Percentiles rank a stretch among this genome's conserved stretches.
phyloP scores from a whole-genome alignment of 2,797 vertebrate species.

The Phrynocephalus vlangalii region DNA sequence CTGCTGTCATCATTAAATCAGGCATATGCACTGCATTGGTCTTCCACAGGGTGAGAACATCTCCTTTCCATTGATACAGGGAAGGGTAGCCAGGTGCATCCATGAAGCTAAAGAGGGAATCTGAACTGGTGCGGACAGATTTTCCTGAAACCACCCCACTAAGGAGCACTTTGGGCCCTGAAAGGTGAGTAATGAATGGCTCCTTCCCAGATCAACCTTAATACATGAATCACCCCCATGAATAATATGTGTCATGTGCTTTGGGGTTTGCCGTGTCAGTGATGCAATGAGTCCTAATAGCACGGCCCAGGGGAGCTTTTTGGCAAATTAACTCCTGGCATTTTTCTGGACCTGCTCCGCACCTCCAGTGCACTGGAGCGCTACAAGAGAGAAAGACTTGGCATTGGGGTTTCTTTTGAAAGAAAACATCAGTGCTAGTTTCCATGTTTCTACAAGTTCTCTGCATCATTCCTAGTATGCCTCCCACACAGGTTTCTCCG shows the following conservation, averaged over 20 bases:
- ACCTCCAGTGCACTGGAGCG: slow-evolving; percentile 22
- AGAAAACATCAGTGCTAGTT: neutral
- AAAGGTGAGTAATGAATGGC: slow-evolving; percentile 57
- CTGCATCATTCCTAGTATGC: neutral
- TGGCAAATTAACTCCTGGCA: slow-evolving; percentile 68
- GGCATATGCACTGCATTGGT: neutral
- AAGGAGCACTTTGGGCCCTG: slow-evolving; percentile 34
- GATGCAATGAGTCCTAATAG: slow-evolving; percentile 49
- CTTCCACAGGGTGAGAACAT: neutral
- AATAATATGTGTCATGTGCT: slow-evolving; percentile 69
- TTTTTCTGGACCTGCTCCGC: slow-evolving; percentile 13
- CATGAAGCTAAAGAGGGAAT: neutral
- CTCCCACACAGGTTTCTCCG: neutral
- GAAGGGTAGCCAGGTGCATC: no score
- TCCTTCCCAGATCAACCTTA: slow-evolving; percentile 63
- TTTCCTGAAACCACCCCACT: neutral
- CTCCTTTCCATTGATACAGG: no score
- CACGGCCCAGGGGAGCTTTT: slow-evolving; percentile 62
- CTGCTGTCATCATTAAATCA: no score
- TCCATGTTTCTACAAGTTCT: neutral
- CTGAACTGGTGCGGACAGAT: neutral
- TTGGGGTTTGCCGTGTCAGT: slow-evolving; percentile 48
- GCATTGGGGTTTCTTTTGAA: neutral
- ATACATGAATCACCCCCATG: slow-evolving; percentile 64
- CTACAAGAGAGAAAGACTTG: neutral